Evolutionary conservation across 92 coral and sea anemone genomes (phyloP), one percentile per base, ranked within the genome.

Genomic region (Galaxea fascicularis): DNA sequence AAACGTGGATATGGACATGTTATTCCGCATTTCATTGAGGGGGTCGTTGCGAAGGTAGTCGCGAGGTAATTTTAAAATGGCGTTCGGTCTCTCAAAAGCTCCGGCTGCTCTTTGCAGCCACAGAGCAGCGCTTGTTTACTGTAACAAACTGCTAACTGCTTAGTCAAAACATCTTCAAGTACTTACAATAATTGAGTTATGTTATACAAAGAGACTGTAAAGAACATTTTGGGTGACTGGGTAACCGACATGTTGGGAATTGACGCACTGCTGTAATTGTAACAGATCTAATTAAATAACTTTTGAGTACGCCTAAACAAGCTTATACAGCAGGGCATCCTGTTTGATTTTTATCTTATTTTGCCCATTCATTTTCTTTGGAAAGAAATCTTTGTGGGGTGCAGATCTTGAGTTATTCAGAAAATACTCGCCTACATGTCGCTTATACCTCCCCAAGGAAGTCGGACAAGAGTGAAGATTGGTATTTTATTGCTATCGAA

Each of bases 21-120:
- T 64, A 14, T 77, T 71, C 47, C 31, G 70, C 15, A 35, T 59
- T 52, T 58, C 78, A 20, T 82, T 78, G 67, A 15, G 86, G 66
- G 44, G 86, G 78, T 71, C 69, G 39, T 65, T 7, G 18, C 9
- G 24, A 27, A 24, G 86, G 78, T 71, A 68, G 39, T 65, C 14
- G 18, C 9, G 24, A 27, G 68, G 69, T 69, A 27, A 65, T n/a
- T 51, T 65, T 27, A 18, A 22, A 76, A 76, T 16, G 30, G 39
- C 70, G 21, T 59, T 59, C 69, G 53, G 81, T 17, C 71, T 62
- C 58, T 77, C 59, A 60, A 77, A 45, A 60, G 71, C 82, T 27
- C 57, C 57, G 58, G 71, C 82, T 8, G 39, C 22, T 77, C 67
- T 45, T 31, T 13, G 21, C 26, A 29, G 21, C 26, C 22, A 76